These are phyloP conservation scores for Urocynchramus pylzowi DNA, from an alignment of 2,113 vertebrate genomes.

Conservation along the genomic window DNA sequence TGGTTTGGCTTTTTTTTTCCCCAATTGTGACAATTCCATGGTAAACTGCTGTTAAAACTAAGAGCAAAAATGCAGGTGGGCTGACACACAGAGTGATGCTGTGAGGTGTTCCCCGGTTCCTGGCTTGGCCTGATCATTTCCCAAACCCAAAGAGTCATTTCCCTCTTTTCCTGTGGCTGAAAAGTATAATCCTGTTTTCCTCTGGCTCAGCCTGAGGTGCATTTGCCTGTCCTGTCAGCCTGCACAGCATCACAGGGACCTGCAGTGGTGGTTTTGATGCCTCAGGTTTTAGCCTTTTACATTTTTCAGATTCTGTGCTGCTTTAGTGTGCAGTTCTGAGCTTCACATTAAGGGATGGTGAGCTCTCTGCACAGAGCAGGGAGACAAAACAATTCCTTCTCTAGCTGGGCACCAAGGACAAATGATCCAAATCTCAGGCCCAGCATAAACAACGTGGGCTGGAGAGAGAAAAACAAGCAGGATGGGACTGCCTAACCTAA, in stretches of 20 bases:
- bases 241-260: not conserved
- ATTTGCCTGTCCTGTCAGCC: not conserved
- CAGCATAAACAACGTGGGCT: fast-evolving
- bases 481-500: not conserved
- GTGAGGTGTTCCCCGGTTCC: too few relatives aligned
- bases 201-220: not conserved
- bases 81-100: not conserved
- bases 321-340: not conserved
- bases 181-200: not conserved
- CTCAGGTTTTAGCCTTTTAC: not conserved
- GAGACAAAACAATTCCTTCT: not conserved
- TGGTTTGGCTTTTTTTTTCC: fast-evolving
- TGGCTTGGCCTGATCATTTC: not conserved
- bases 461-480: not conserved
- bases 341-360: not conserved
- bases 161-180: too few relatives aligned
- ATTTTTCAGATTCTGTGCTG: not conserved
- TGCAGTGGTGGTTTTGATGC: not conserved
- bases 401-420: not conserved
- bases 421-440: not conserved
- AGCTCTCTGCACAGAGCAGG: not conserved
- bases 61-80: not conserved
- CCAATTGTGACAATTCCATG: not conserved
- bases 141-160: not conserved
- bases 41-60: not conserved